Conservation (phyloP, 2,797 vertebrate species). For the Delichon dasypus region DNA sequence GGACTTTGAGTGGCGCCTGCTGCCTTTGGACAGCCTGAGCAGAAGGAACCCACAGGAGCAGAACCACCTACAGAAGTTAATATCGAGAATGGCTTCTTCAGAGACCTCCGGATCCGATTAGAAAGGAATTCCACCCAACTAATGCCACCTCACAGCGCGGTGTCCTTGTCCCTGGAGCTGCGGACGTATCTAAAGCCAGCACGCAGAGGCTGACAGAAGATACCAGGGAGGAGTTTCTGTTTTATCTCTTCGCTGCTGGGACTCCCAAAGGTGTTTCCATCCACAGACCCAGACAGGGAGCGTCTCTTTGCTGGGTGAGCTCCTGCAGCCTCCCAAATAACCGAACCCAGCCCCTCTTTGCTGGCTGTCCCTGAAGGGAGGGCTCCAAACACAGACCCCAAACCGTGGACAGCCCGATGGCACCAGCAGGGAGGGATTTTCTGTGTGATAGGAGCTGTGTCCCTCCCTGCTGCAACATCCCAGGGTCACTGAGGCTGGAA, state of each 20-base stretch:
- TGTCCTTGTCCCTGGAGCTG: background rate
- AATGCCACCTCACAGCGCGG: background rate
- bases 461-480: background rate
- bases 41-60: rapidly evolving
- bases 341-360: background rate
- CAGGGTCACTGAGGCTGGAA: background rate
- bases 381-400: background rate
- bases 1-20: background rate
- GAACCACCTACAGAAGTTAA: background rate
- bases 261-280: background rate
- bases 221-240: background rate
- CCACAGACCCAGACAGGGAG: background rate
- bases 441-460: background rate
- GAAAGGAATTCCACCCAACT: background rate
- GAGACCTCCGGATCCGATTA: background rate
- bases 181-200: background rate
- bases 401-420: rapidly evolving
- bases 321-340: background rate
- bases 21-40: background rate
- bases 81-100: background rate
- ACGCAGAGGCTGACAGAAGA: background rate
- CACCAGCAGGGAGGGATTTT: background rate
- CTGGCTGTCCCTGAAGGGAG: background rate
- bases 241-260: background rate
- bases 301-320: background rate